These are phyloP conservation scores for Gonatopus flavifemur DNA, from an alignment of 1,140 invertebrate genomes.

Conservation along the genomic window DNA sequence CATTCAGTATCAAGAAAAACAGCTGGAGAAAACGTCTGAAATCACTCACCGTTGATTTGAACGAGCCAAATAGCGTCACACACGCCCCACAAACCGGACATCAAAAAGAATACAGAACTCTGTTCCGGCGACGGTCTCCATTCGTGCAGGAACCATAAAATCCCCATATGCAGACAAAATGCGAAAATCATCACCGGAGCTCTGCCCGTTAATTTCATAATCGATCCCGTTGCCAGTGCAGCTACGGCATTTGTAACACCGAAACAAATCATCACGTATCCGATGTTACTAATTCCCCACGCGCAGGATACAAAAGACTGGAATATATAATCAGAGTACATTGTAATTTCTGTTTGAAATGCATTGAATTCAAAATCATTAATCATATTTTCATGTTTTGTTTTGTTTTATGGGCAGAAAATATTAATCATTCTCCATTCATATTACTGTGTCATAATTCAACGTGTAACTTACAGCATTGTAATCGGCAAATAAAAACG, in stretches of 20 bases:
- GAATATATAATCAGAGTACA: background rate
- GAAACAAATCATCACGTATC: constrained; percentile 90
- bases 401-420: too few species aligned
- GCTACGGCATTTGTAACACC: constrained; percentile 82
- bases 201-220: constrained; percentile 81
- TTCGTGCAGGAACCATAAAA: constrained; percentile 66
- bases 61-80: constrained; percentile 93
- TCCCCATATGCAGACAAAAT: constrained; percentile 68
- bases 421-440: too few species aligned
- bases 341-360: too few species aligned
- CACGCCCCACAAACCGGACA: constrained; percentile 88
- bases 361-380: too few species aligned
- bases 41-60: constrained; percentile 81
- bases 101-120: constrained; percentile 74
- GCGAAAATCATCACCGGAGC: constrained; percentile 76
- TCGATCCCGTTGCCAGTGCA: constrained; percentile 74
- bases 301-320: constrained; percentile 88
- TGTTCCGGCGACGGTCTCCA: constrained; percentile 78
- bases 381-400: background rate
- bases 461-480: constrained; percentile 78
- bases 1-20: too few species aligned
- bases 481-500: constrained; percentile 87
- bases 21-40: background rate
- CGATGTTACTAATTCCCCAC: constrained; percentile 86
- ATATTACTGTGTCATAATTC: too few species aligned